Base-by-base conservation (phyloP, 2,888 invertebrate genomes). In the Lepas anatifera region DNA sequence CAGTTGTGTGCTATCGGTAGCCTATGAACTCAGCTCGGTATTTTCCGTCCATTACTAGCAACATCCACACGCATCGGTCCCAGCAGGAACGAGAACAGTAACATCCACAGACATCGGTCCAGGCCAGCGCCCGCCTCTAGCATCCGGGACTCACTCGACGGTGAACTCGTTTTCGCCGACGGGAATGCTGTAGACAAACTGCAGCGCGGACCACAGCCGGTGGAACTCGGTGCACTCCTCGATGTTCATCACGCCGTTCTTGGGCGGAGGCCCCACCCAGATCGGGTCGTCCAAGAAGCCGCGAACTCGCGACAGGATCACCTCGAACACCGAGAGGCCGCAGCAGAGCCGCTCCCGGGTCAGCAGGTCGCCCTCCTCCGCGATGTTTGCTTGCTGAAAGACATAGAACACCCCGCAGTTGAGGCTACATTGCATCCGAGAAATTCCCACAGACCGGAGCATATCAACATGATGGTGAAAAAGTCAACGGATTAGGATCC, bases 171-270 rank as follows among this genome's bases (percentile, higher is more conserved):
- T 95, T 74, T 94, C 94, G 7, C 92, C 92, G 35, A 95, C 94
- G 0, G 98, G 97, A 77, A 96, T 94, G 79, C 96, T 97, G 81
- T 97, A 96, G 69, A 97, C 90, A 84, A 99, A 98, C 80, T 99
- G 98, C 43, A 99, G 83, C 0, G 97, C 98, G 0, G 96, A 97
- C 98, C 98, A 99, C 66, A 98, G 82, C 41, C 89, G 85, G 81
- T 98, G 97, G 81, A 98, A 99, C 83, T 99, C 98, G 2, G 89
- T 89, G 78, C 97, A 97, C 80, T 97, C 97, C 79, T 97, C 96
- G 0, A 96, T 88, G 79, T 95, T 93, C 83, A 95, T 92, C 25
- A 97, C 95, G 71, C 95, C 93, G 80, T 96, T 97, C 68, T 88
- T 86, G 39, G 95, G 93, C 22, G 90, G 89, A 48, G 88, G 87